Base-by-base conservation (phyloP, 2,888 invertebrate genomes). In the Yponomeuta cagnagella region DNA sequence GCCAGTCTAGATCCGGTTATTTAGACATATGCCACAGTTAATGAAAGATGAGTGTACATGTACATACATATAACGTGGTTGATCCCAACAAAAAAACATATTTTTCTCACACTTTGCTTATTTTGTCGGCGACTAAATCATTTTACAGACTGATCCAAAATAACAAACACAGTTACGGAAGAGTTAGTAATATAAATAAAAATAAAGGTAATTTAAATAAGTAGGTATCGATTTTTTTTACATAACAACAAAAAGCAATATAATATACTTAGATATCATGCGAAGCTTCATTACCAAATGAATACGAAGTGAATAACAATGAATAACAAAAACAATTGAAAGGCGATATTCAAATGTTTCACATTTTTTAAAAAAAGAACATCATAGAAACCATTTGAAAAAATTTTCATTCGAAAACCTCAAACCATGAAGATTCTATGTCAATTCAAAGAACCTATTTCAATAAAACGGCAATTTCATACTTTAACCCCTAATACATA, bases 71-170 rank as follows among this genome's bases (percentile, higher is more conserved):
- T 58, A 58, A 15, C 1, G 52, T 58, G 15, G 3, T 58, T 58
- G 52, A 58, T 58, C 52, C 52, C 52, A 58, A 52, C 10, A 52
- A 58, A 12, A 58, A 58, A 15, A 58, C 10, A 52, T 52, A 58
- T 58, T 58, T 58, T 58, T 58, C 15, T 15, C 15, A 15, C 52
- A 58, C 52, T 58, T 12, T 0, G 52, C 15, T 58, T 58, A 12
- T 58, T 12, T 58, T 58, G 15, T 58, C 3, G 52, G 52, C 6
- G 10, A 52, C 15, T 3, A 12, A 23, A 65, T 10, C 31, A 23
- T 65, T 65, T 8, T 65, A 72, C 77, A 77, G 77, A 76, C 77
- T 78, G 77, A 78, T 77, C 77, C 77, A 78, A 76, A 76, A 12
- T 52, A 12, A 15, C 15, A 58, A 3, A 58, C 1, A 58, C 10